Conservation (phyloP, 2,113 vertebrate genomes). For the Micromys minutus region DNA sequence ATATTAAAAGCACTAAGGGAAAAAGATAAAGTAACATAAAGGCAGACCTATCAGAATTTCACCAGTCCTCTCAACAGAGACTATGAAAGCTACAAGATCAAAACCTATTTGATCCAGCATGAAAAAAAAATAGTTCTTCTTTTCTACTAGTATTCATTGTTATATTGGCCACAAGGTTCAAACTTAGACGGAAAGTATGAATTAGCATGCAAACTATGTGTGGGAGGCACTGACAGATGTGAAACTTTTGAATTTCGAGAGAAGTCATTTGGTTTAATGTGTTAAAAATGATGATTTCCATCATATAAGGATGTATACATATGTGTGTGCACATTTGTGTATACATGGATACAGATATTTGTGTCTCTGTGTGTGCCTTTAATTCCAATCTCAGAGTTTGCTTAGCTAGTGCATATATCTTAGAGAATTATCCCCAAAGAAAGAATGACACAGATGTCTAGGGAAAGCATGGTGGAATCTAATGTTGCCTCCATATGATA, state of each 20-base stretch:
- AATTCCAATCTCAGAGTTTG: neutral
- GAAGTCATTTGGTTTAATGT: neutral
- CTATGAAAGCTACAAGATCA: too few relatives aligned
- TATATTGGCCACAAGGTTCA: neutral
- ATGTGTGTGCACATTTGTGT: neutral
- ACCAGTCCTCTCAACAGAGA: too few relatives aligned
- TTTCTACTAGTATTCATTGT: slow-evolving; percentile 20
- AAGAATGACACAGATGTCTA: neutral
- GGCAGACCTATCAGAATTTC: too few relatives aligned
- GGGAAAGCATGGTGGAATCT: neutral
- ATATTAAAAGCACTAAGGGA: too few relatives aligned
- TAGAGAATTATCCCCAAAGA: neutral
- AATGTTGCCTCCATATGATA: neutral
- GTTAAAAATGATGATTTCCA: neutral
- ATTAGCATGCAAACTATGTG: neutral
- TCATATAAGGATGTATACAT: neutral
- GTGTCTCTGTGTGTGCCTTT: neutral
- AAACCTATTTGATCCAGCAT: neutral
- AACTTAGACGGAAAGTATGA: slow-evolving; percentile 14
- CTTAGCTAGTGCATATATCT: neutral
- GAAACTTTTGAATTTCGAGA: slow-evolving; percentile 29
- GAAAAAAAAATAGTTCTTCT: neutral
- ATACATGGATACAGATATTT: too few relatives aligned
- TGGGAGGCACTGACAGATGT: neutral
- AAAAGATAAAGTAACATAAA: too few relatives aligned